Conservation (phyloP, 64 coral and sea anemone species). For the Acropora yongei region DNA sequence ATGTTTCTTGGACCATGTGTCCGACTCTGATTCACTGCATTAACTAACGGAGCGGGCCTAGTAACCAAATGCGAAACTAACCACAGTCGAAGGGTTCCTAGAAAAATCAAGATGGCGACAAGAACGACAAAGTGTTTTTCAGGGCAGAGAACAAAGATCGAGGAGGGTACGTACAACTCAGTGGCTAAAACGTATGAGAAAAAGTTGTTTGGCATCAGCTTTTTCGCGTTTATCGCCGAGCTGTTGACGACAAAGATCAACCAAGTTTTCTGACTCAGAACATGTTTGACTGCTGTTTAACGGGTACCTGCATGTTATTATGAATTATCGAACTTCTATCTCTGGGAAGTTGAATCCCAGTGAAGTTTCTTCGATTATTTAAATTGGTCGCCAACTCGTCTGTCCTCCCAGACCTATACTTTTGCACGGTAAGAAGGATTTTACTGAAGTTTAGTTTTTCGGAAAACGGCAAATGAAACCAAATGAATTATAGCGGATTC, state of each 20-base stretch:
- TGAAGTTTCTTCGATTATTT: not conserved
- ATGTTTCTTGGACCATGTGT: not conserved
- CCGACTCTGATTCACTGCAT: not conserved
- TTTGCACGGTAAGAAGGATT: too few species aligned
- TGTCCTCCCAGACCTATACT: not conserved
- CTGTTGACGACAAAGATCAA: too few species aligned
- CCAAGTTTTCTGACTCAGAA: not conserved
- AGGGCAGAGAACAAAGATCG: too few species aligned
- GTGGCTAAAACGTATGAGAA: too few species aligned
- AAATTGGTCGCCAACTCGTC: not conserved
- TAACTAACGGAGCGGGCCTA: not conserved
- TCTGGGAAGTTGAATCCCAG: not conserved
- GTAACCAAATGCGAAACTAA: not conserved
- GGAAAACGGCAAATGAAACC: too few species aligned
- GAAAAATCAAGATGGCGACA: not conserved
- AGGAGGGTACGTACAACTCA: too few species aligned
- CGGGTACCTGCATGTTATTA: not conserved
- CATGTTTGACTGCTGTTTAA: not conserved
- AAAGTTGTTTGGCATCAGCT: too few species aligned
- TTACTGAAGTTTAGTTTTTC: too few species aligned
- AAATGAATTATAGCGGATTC: too few species aligned
- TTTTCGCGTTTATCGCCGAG: too few species aligned
- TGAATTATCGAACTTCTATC: not conserved
- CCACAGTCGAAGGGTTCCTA: conserved; percentile 27
- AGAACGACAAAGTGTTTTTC: not conserved